Evolutionary conservation across 2,888 invertebrate genomes (phyloP).

Genomic region (Eupithecia inturbata): DNA sequence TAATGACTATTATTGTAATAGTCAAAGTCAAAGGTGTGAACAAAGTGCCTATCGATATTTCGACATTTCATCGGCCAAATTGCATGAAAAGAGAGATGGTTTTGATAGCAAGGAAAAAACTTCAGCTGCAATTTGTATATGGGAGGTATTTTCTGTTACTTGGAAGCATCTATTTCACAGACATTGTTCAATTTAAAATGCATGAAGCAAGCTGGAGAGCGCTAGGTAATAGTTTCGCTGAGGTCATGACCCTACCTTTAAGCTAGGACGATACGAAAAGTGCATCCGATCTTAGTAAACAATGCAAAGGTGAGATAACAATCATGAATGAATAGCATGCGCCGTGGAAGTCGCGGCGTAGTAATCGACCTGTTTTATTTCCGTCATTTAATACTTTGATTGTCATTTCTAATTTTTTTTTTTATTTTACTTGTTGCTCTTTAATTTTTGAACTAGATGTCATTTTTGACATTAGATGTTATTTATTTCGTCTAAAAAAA

Average conservation of each 20-base stretch:
- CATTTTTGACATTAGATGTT: too few species aligned
- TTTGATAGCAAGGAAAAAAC: not conserved
- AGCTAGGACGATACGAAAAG: not conserved
- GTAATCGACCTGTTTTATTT: too few species aligned
- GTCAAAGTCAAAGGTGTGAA: too few species aligned
- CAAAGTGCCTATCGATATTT: not conserved
- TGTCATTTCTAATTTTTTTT: too few species aligned
- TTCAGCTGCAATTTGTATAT: not conserved
- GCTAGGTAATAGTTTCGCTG: not conserved
- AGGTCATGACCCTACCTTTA: conserved; percentile 5
- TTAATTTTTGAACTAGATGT: too few species aligned
- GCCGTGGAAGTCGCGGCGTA: too few species aligned
- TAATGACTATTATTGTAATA: too few species aligned
- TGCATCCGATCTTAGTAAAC: not conserved
- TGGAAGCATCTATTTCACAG: not conserved
- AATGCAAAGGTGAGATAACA: not conserved
- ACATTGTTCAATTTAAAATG: not conserved
- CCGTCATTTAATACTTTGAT: too few species aligned
- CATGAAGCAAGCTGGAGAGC: not conserved
- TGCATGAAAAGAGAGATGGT: not conserved
- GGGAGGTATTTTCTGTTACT: not conserved
- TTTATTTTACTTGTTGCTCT: too few species aligned
- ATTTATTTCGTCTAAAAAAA: too few species aligned
- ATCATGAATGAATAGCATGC: not conserved
- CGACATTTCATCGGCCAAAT: not conserved